These are phyloP conservation scores for Amyelois transitella DNA, from an alignment of 1,140 invertebrate species.

Conservation along the genomic window DNA sequence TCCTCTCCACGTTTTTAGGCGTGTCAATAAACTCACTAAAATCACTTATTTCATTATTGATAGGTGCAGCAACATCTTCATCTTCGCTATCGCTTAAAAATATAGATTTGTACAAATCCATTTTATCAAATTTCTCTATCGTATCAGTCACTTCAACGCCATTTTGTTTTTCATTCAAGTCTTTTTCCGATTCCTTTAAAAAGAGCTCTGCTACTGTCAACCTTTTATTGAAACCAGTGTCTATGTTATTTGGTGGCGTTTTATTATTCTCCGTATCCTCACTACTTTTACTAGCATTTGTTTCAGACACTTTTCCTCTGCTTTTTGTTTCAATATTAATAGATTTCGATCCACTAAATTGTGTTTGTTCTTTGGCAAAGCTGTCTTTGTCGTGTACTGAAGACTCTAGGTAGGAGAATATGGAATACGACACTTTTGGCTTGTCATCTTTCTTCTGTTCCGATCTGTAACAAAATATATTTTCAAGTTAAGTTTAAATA, in stretches of 20 bases:
- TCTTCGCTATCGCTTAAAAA: conserved; percentile 79
- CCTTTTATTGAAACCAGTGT: conserved; percentile 41
- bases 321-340: conserved; percentile 13
- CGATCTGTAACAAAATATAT: conserved; percentile 32
- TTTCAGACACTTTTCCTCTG: conserved; percentile 1
- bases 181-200: conserved; percentile 65
- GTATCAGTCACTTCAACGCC: conserved; percentile 46
- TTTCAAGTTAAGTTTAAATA: neutral
- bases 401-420: conserved; percentile 83
- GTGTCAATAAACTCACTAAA: conserved; percentile 38
- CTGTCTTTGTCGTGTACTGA: conserved; percentile 75
- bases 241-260: conserved; percentile 9
- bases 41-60: conserved; percentile 25
- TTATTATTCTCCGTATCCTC: conserved; percentile 1
- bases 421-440: conserved; percentile 80
- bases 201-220: conserved; percentile 72
- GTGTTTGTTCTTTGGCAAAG: conserved; percentile 70
- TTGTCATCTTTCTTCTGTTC: conserved; percentile 63
- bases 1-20: conserved; percentile 72
- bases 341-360: conserved; percentile 61
- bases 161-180: conserved; percentile 35
- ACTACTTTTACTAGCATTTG: neutral
- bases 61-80: conserved; percentile 33
- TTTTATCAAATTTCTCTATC: conserved; percentile 76
- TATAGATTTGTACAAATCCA: conserved; percentile 80